phyloP scores from a whole-genome alignment of 2,888 invertebrate genomes.

The Nycteola revayana region DNA sequence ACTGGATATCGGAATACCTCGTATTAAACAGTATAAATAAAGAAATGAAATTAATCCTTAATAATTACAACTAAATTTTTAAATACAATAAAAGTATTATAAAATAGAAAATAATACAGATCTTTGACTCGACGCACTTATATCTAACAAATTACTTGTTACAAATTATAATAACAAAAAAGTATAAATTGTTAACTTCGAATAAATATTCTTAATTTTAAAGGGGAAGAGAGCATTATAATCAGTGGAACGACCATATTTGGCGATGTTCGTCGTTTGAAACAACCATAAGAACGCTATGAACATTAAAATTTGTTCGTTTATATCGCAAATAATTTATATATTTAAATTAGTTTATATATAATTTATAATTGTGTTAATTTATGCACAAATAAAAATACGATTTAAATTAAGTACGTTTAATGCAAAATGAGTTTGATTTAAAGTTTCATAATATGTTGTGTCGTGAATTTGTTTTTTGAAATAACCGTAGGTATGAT shows the following conservation, averaged over 20 bases:
- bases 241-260: slow-evolving; percentile 40
- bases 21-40: slow-evolving; percentile 77
- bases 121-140: slow-evolving; percentile 80
- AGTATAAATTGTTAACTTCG: slow-evolving; percentile 65
- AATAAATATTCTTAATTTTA: slow-evolving; percentile 76
- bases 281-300: slow-evolving; percentile 12
- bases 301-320: too few species aligned
- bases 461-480: too few species aligned
- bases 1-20: slow-evolving; percentile 76
- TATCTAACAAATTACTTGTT: slow-evolving; percentile 69
- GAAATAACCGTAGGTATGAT: too few species aligned
- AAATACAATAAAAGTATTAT: slow-evolving; percentile 78
- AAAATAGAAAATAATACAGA: slow-evolving; percentile 82
- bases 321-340: too few species aligned
- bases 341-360: too few species aligned
- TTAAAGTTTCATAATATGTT: too few species aligned
- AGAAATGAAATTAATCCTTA: slow-evolving; percentile 56
- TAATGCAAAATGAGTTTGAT: too few species aligned
- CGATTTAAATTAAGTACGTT: too few species aligned
- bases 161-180: slow-evolving; percentile 64
- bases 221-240: slow-evolving; percentile 67
- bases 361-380: too few species aligned
- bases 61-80: slow-evolving; percentile 51
- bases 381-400: too few species aligned
- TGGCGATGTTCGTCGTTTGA: slow-evolving; percentile 22